Evolutionary conservation across 1,140 invertebrate genomes (phyloP).

Genomic region (Bombyx mandarina): DNA sequence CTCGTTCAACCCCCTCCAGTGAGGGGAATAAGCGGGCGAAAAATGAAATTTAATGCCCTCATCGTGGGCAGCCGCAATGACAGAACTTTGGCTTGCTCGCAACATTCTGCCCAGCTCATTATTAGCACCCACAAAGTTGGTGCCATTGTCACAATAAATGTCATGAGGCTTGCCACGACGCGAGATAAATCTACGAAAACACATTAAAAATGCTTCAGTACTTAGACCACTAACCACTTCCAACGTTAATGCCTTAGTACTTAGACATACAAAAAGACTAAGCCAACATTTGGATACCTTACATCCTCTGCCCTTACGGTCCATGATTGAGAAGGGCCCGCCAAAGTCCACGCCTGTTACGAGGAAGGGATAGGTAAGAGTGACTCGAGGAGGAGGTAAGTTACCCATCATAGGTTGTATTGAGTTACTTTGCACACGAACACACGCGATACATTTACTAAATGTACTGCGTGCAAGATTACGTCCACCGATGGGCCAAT

Average conservation of each 20-base stretch:
- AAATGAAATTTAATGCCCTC: slow-evolving; percentile 6
- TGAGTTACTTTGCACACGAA: not conserved
- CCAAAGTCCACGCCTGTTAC: not conserved
- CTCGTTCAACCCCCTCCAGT: slow-evolving; percentile 5
- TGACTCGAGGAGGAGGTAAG: slow-evolving; percentile 1
- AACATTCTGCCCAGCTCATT: slow-evolving; percentile 3
- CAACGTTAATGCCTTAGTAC: not conserved
- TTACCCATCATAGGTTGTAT: slow-evolving; percentile 6
- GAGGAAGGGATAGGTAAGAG: slow-evolving; percentile 1
- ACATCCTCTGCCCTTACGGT: slow-evolving; percentile 1
- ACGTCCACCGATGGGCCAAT: slow-evolving; percentile 1
- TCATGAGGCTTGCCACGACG: not conserved
- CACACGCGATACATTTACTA: not conserved
- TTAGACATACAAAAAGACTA: not conserved
- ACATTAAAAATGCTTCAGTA: not conserved
- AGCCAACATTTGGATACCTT: not conserved
- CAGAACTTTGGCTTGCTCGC: not conserved
- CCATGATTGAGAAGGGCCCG: not conserved
- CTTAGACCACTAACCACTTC: not conserved
- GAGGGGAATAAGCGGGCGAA: slow-evolving; percentile 6
- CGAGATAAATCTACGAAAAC: not conserved
- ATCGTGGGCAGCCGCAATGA: not conserved
- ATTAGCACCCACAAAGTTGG: slow-evolving; percentile 3
- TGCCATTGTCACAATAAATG: slow-evolving; percentile 6
- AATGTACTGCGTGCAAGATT: slow-evolving; percentile 1